Conservation (phyloP, 1,140 invertebrate genomes). For the Pemphigus obesinymphae region DNA sequence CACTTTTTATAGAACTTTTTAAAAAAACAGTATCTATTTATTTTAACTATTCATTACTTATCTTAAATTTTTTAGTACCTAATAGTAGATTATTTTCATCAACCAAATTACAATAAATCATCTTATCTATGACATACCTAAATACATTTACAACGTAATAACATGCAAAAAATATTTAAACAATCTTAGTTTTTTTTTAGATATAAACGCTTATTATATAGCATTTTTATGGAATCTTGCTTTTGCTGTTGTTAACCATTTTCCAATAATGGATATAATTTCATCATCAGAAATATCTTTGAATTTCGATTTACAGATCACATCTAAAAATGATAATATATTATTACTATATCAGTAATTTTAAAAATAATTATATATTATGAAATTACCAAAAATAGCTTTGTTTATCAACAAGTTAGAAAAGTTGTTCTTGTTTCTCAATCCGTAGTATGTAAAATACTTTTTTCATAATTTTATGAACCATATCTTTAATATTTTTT, state of each 20-base stretch:
- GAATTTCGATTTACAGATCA: not conserved
- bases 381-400: not conserved
- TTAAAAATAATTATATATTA: not conserved
- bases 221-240: too few relatives aligned
- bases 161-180: too few relatives aligned
- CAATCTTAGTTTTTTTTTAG: too few relatives aligned
- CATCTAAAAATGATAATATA: not conserved
- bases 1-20: too few relatives aligned
- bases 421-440: not conserved
- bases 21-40: too few relatives aligned
- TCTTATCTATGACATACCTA: too few relatives aligned
- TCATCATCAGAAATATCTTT: not conserved
- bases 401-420: not conserved
- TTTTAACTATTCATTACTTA: too few relatives aligned
- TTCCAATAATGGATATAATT: not conserved
- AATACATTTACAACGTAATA: too few relatives aligned
- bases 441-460: not conserved
- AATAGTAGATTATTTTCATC: too few relatives aligned
- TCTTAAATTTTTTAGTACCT: too few relatives aligned
- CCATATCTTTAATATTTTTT: not conserved
- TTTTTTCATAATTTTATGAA: not conserved
- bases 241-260: not conserved
- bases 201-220: too few relatives aligned
- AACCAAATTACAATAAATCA: too few relatives aligned
- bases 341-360: not conserved